Evolutionary conservation across 37 sponge, comb jelly and placozoan species (phyloP).

Genomic region (Theonella swinhoei): DNA sequence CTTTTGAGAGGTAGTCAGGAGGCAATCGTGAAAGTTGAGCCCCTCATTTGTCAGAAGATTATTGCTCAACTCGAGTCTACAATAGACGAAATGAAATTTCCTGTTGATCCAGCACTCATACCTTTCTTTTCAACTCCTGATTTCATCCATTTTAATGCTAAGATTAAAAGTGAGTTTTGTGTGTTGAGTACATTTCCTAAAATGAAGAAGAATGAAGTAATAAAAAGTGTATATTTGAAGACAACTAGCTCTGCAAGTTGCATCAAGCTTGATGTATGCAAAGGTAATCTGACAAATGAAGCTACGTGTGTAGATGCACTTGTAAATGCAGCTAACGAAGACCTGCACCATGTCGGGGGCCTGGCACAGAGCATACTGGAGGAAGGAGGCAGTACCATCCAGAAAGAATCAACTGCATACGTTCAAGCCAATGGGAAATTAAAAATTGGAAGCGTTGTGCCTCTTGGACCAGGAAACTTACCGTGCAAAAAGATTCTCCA

Average conservation of each 20-base stretch:
- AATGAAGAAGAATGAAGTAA: neutral
- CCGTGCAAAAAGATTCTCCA: conserved; percentile 80
- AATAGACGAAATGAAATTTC: conserved; percentile 12
- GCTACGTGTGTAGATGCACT: conserved; percentile 65
- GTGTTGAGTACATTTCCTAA: conserved; percentile 23
- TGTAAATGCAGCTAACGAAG: conserved; percentile 87
- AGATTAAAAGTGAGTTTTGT: conserved; percentile 20
- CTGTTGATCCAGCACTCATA: neutral
- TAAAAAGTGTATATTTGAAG: conserved; percentile 13
- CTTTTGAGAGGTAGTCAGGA: conserved; percentile 23
- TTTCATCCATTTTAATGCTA: conserved; percentile 23
- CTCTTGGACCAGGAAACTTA: conserved; percentile 66
- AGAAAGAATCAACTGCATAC: conserved; percentile 53
- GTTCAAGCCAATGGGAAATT: conserved; percentile 33
- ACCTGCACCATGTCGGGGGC: conserved; percentile 73
- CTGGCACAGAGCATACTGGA: conserved; percentile 74
- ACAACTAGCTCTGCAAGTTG: neutral
- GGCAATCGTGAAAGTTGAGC: conserved; percentile 25
- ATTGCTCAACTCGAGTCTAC: conserved; percentile 14
- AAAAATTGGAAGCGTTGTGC: conserved; percentile 53
- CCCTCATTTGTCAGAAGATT: neutral
- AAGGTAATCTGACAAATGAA: conserved; percentile 62
- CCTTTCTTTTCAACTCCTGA: conserved; percentile 33
- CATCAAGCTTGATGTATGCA: conserved; percentile 47
- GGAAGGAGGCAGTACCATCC: conserved; percentile 72